Evolutionary conservation across 2,797 vertebrate genomes (phyloP).

Genomic region (Gallinago stenura): DNA sequence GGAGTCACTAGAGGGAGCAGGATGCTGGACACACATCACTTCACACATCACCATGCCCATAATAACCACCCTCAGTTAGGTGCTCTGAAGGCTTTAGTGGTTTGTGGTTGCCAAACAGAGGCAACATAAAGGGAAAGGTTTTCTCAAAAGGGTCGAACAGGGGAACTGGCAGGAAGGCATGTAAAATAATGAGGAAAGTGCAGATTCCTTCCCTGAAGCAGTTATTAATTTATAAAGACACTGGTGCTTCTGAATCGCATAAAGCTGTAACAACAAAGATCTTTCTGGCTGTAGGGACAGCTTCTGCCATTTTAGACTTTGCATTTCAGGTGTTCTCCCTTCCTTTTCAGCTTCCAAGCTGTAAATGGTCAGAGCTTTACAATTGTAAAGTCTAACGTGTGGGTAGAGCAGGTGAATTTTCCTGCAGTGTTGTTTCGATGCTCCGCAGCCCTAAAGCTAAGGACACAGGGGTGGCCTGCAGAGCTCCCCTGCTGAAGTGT

Average conservation of each 20-base stretch:
- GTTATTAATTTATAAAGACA: neutral
- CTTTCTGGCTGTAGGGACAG: neutral
- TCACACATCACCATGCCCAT: neutral
- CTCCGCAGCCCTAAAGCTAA: neutral
- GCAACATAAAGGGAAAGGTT: neutral
- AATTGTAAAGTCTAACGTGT: neutral
- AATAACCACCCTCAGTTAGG: neutral
- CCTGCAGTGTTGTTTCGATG: neutral
- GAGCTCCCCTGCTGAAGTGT: neutral
- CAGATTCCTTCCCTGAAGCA: neutral
- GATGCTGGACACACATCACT: neutral
- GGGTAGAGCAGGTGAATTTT: neutral
- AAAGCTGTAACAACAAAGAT: neutral
- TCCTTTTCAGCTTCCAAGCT: neutral
- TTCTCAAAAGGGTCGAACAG: neutral
- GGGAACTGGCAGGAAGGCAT: neutral
- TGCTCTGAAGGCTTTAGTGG: neutral
- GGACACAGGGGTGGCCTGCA: neutral
- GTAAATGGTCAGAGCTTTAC: neutral
- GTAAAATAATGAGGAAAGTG: neutral
- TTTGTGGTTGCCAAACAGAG: neutral
- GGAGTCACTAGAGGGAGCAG: neutral
- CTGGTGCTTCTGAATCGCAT: neutral
- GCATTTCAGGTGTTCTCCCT: neutral
- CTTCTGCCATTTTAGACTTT: neutral